Evolutionary conservation across 2,888 invertebrate species (phyloP).

Genomic region (Chrysolina americana): DNA sequence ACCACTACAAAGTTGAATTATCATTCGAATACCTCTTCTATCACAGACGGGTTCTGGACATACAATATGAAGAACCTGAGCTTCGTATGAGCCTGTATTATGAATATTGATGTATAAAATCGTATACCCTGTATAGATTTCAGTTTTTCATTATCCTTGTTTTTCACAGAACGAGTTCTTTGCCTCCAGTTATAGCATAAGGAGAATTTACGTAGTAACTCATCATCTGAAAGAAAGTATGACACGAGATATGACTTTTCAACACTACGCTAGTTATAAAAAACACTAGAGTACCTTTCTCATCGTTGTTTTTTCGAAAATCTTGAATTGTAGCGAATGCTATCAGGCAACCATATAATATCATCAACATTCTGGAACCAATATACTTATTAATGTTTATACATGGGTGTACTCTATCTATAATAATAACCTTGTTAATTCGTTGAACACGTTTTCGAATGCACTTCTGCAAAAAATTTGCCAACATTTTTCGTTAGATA

Average conservation of each 20-base stretch:
- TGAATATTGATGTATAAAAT: background rate
- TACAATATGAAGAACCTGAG: conserved; percentile 6
- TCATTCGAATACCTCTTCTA: conserved; percentile 17
- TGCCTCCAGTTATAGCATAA: background rate
- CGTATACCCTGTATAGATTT: background rate
- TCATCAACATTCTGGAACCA: background rate
- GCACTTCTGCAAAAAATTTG: no score
- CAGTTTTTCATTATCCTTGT: background rate
- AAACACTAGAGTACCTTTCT: background rate
- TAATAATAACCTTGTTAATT: no score
- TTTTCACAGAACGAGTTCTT: background rate
- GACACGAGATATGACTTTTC: background rate
- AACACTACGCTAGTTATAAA: background rate
- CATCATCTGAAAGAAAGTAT: background rate
- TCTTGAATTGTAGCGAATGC: background rate
- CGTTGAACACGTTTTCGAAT: no score
- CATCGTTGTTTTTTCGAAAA: background rate
- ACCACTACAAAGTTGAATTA: no score
- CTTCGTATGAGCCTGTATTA: conserved; percentile 24
- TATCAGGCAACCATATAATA: background rate
- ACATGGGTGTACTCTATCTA: background rate
- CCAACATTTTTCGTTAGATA: no score
- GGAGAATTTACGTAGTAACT: background rate
- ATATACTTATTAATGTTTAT: background rate
- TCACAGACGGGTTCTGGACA: conserved; percentile 10